Conservation (phyloP, 2,113 vertebrate genomes). For the Oxyruncus cristatus region DNA sequence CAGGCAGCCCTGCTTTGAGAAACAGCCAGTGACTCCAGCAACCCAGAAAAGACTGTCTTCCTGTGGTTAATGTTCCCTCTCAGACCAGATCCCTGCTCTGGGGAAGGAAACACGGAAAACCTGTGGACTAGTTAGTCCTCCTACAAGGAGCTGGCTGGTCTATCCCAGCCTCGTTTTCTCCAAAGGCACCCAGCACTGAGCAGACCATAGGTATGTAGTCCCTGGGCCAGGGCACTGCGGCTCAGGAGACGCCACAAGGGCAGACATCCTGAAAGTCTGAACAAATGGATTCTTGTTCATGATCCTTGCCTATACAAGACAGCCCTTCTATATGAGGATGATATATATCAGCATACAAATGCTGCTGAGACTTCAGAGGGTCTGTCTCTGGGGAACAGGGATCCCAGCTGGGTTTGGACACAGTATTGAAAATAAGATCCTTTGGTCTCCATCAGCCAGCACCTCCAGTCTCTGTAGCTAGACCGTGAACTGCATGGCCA, state of each 20-base stretch:
- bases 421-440: not conserved
- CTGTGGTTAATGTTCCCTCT: not conserved
- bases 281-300: not conserved
- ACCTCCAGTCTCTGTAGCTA: not conserved
- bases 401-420: not conserved
- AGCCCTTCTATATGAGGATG: not conserved
- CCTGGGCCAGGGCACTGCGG: not conserved
- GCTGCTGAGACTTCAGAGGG: not conserved
- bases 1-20: not conserved
- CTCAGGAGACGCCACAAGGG: not conserved
- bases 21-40: not conserved
- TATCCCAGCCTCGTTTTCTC: not conserved
- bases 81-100: not conserved
- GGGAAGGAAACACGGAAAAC: not conserved
- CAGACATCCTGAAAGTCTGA: not conserved
- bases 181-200: not conserved
- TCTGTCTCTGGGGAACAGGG: not conserved
- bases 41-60: not conserved
- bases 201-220: accelerated
- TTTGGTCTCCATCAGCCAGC: not conserved
- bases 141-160: not conserved
- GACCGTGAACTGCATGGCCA: not conserved
- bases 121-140: not conserved
- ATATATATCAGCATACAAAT: not conserved
- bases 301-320: not conserved